These are phyloP conservation scores for Acanthopleura granulata DNA, from an alignment of 2,888 invertebrate species.

Conservation along the genomic window DNA sequence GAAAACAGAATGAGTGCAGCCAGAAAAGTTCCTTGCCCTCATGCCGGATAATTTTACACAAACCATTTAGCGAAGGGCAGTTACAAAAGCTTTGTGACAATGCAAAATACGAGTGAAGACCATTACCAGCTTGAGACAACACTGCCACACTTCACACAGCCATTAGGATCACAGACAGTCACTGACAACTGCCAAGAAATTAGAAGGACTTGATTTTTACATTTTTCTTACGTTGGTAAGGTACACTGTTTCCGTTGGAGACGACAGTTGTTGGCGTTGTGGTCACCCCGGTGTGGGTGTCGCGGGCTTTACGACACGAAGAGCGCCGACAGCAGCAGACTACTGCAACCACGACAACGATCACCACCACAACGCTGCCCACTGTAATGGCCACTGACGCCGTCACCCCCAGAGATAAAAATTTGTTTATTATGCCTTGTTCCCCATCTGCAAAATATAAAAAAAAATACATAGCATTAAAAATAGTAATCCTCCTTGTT, in stretches of 20 bases:
- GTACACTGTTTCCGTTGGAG: slow-evolving; percentile 36
- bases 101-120: no score
- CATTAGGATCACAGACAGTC: not conserved
- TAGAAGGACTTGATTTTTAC: slow-evolving; percentile 14
- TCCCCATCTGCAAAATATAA: slow-evolving; percentile 44
- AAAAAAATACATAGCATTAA: no score
- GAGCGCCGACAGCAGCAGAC: slow-evolving; percentile 61
- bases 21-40: no score
- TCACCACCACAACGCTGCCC: slow-evolving; percentile 61
- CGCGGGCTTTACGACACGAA: slow-evolving; percentile 48
- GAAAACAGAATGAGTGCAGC: no score
- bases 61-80: no score
- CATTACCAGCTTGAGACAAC: not conserved
- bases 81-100: no score
- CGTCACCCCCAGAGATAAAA: slow-evolving; percentile 65
- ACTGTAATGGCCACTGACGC: slow-evolving; percentile 66
- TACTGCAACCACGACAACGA: slow-evolving; percentile 60
- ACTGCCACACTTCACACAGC: not conserved
- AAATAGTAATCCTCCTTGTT: no score
- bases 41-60: no score
- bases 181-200: not conserved
- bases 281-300: slow-evolving; percentile 34
- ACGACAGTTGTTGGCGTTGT: slow-evolving; percentile 42
- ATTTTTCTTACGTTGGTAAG: slow-evolving; percentile 21
- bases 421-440: slow-evolving; percentile 44